phyloP scores from a whole-genome alignment of 2,797 vertebrate species.

The Microctenopoma steveboyesi region DNA sequence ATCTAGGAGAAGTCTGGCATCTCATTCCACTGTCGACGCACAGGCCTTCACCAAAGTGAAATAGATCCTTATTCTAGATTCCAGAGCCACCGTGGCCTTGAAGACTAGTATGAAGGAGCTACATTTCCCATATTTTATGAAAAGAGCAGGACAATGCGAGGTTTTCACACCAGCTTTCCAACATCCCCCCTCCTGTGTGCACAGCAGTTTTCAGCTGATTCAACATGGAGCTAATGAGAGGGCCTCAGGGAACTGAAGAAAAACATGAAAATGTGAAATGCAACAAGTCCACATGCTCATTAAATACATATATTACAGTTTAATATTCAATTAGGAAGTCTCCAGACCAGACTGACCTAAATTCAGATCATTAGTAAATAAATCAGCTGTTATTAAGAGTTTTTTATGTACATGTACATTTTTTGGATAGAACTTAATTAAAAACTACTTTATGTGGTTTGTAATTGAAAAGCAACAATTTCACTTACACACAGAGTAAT shows the following conservation, averaged over 20 bases:
- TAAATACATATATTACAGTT: too few relatives aligned
- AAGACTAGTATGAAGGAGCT: constrained; percentile 7
- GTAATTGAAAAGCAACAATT: too few relatives aligned
- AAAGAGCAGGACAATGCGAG: constrained; percentile 1
- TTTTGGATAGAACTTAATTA: background rate
- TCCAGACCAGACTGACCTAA: background rate
- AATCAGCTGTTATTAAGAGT: background rate
- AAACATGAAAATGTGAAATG: constrained; percentile 36
- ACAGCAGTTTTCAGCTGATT: constrained; percentile 51
- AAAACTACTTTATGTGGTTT: too few relatives aligned
- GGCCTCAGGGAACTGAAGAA: constrained; percentile 24
- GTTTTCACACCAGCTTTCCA: constrained; percentile 43
- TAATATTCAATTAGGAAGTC: background rate
- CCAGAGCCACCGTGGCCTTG: background rate
- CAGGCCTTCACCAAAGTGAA: constrained; percentile 22
- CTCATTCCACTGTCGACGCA: constrained; percentile 27
- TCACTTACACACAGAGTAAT: too few relatives aligned
- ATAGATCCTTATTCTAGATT: constrained; percentile 37
- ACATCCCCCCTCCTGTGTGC: constrained; percentile 7
- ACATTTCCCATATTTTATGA: constrained; percentile 35
- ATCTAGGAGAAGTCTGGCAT: constrained; percentile 48
- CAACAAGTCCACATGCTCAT: background rate
- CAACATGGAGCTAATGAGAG: constrained; percentile 45
- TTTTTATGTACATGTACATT: background rate
- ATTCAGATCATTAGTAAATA: background rate